Evolutionary conservation across 2,113 vertebrate species (phyloP).

Genomic region (Callaeas wilsoni): DNA sequence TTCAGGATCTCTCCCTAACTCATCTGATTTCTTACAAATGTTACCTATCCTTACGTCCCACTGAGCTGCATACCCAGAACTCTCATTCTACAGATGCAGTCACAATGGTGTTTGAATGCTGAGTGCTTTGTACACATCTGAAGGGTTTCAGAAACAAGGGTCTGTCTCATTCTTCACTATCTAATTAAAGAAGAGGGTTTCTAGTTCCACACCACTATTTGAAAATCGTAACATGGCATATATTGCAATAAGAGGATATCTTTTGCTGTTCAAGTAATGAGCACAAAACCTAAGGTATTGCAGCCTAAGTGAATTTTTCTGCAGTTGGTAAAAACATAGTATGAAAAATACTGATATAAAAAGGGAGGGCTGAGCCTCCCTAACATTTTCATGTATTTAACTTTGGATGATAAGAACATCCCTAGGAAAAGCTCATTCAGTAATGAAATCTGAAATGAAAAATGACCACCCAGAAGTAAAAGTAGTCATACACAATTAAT

Average conservation of each 20-base stretch:
- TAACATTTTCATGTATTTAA: slow-evolving; percentile 5
- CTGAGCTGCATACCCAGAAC: not conserved
- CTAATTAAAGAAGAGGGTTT: not conserved
- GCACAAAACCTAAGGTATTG: not conserved
- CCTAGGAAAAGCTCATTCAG: slow-evolving; percentile 25
- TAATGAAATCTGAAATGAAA: slow-evolving; percentile 43
- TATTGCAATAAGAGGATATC: not conserved
- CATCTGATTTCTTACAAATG: not conserved
- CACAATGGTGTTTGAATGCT: not conserved
- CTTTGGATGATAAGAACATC: slow-evolving; percentile 24
- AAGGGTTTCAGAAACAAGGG: not conserved
- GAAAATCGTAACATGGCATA: not conserved
- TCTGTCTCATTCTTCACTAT: not conserved
- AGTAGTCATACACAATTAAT: slow-evolving; percentile 60
- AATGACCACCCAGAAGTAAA: slow-evolving; percentile 47
- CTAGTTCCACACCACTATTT: not conserved
- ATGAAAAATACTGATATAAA: not conserved
- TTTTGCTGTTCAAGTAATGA: not conserved
- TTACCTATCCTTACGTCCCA: not conserved
- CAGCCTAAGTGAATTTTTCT: not conserved
- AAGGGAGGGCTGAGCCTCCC: not conserved
- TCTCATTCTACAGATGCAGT: not conserved
- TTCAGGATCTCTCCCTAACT: not conserved
- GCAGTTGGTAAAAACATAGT: not conserved
- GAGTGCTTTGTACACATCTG: not conserved